Base-by-base conservation (phyloP, 2,797 vertebrate species). In the Gadopsis marmoratus region DNA sequence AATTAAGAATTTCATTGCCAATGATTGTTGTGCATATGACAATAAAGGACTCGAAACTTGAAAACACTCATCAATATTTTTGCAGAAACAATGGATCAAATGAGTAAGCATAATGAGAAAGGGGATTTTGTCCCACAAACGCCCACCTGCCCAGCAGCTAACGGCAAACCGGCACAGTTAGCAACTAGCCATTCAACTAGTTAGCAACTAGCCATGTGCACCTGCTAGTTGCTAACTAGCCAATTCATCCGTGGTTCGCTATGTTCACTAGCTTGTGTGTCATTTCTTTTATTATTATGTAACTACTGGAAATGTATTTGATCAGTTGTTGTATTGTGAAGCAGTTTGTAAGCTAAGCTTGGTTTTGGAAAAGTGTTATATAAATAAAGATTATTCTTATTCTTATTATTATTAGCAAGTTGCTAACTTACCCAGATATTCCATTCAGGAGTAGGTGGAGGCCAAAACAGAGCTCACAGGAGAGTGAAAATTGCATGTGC, bases 391-490 rank as follows among this genome's bases (percentile, higher is more conserved):
- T 26, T 26, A 26, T 26, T 26, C 26, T 26, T 26, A 26, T 26
- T 26, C 1, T 26, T 26, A 1, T 26, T 26, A 26, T 26, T 26
- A 26, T 26, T 26, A 26, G 7, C 35, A 7, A 35, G 35, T 51
- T 12, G 33, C 35, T 35, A 35, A 35, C 35, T 35, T 35, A 35
- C 6, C 35, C 35, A 19, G 4, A 59, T 39, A 29, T 51, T 35
- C 21, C 35, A 0, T 2, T 10, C 19, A 37, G 50, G 50, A 54
- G 12, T 0, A 33, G 71, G 26, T 8, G 5, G 56, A 66, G 72
- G 50, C 50, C 45, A 76, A 72, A 78, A 64, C 1, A 26, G 63
- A 82, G 39, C n/a, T 12, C 68, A 33, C 45, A 21, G 26, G 26
- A 29, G 4, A 35, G 39, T 35, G 3, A 60, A 61, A 13, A 35